phyloP scores from a whole-genome alignment of 2,888 invertebrate genomes.

The Tachina grossa region DNA sequence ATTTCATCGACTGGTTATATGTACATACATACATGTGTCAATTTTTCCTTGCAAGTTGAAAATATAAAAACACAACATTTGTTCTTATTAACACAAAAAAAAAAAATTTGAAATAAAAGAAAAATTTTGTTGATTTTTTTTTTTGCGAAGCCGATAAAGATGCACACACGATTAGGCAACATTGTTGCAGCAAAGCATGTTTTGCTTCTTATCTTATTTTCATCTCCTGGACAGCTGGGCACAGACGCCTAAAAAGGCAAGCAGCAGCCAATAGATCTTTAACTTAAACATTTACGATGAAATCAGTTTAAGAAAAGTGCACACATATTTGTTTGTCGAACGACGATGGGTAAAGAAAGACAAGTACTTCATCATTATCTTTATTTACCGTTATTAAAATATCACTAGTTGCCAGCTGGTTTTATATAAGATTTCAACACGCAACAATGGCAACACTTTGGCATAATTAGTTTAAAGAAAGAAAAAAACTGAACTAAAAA shows the following conservation, averaged over 20 bases:
- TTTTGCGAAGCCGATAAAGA: slow-evolving; percentile 7
- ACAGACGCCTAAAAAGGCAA: not conserved
- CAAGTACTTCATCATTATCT: slow-evolving; percentile 30
- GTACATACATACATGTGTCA: slow-evolving; percentile 36
- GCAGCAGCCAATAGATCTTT: slow-evolving; percentile 28
- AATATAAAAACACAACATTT: slow-evolving; percentile 1
- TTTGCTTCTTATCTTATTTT: slow-evolving; percentile 14
- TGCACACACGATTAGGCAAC: slow-evolving; percentile 50
- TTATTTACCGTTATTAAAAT: slow-evolving; percentile 63
- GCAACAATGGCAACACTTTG: not conserved
- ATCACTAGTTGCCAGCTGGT: slow-evolving; percentile 34
- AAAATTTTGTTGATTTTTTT: not conserved
- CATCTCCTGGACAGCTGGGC: slow-evolving; percentile 2
- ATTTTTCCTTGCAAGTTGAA: slow-evolving; percentile 24
- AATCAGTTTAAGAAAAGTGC: not conserved
- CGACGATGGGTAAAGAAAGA: too few species aligned
- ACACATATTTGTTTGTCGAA: not conserved
- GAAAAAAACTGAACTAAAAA: not conserved
- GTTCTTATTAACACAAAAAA: slow-evolving; percentile 6
- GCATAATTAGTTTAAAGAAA: not conserved
- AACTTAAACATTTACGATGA: slow-evolving; percentile 11
- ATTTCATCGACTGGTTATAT: slow-evolving; percentile 7
- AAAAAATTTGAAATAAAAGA: too few species aligned
- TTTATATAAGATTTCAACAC: not conserved
- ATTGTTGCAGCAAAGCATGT: slow-evolving; percentile 51